Base-by-base conservation (phyloP, 1,140 invertebrate genomes). In the Atta colombica region DNA sequence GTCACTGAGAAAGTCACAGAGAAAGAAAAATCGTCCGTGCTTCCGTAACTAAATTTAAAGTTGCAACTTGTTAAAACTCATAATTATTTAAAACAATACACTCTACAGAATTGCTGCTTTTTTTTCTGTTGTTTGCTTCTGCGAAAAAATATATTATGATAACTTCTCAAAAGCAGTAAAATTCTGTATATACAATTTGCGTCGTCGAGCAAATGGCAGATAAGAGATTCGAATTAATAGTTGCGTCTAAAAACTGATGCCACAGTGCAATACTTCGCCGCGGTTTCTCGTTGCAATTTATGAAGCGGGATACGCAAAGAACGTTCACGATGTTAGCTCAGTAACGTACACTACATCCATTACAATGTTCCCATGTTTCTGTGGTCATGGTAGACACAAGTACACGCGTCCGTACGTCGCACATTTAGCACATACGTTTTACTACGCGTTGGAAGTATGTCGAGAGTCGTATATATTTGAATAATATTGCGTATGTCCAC, bases 231-330 rank as follows among this genome's bases (percentile, higher is more conserved):
- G 80, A 31, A 45, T 53, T 85, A 60, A 74, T 82, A 74, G 25
- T 21, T 14, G 25, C 7, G 39, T 63, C 60, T 71, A 74, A 63
- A 77, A 85, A 55, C 28, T 28, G 72, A 39, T 72, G 72, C 18
- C 85, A n/a, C 51, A 8, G 25, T 45, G 55, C 60, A 28, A 65
- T 69, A 69, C 69, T 71, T 72, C n/a, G 87, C 82, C 88, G 87
- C 87, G 87, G 91, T 90, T 92, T 89, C 91, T 90, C 84, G 85
- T 65, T 88, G 86, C 72, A 89, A 93, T 92, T 93, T 92, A 93
- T 87, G 89, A 92, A 87, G 81, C 88, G 77, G 80, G 85, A 66
- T 85, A 71, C 77, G 78, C 88, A 87, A 92, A 87, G 90, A 92
- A 90, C 90, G 88, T 81, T 72, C 87, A 80, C 88, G 87, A 92